Evolutionary conservation across 1,140 invertebrate species (phyloP), one percentile per base, ranked within the genome.

Genomic region (Drosophila asahinai): DNA sequence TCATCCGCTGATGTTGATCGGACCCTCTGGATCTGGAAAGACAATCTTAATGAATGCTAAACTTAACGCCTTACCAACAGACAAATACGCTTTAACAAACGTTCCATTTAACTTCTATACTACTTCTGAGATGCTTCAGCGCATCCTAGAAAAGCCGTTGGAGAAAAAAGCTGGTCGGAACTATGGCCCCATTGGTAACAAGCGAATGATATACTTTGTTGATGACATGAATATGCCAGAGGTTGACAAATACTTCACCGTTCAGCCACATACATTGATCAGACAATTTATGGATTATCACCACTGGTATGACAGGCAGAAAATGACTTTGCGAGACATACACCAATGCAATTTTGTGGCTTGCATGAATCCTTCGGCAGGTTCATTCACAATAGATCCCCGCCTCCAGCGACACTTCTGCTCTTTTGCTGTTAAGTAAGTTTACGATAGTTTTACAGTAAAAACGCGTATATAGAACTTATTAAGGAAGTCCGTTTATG

Each of bases 61-160:
- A 30, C 51, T 54, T 6, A 54, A 54, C 33, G 27, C 27, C 3
- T 27, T 54, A 8, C 51, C 51, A 54, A 54, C 51, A 19, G 51
- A 54, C 5, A 54, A 54, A 54, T 54, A 54, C 33, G 51, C 51
- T 14, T 54, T 54, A 36, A 54, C 51, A 33, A 54, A 54, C 30
- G 51, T 54, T 54, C 51, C 51, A 33, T 54, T 54, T 33, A 54
- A 54, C n/a, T 54, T 54, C 6, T 54, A 54, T n/a, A 54, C 51
- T 8, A 54, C 51, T 3, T 54, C 51, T 17, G 51, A 54, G n/a
- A 54, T 54, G 51, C 51, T 54, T 12, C 51, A 54, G 27, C 51
- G 51, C n/a, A 54, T 54, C 11, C 8, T 54, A 54, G 51, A 54
- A 33, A 54, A 54, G 17, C 51, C 51, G 17, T 19, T 36, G 30